These are phyloP conservation scores for Pseudonaja textilis DNA, from an alignment of 2,113 vertebrate genomes.

Conservation along the genomic window DNA sequence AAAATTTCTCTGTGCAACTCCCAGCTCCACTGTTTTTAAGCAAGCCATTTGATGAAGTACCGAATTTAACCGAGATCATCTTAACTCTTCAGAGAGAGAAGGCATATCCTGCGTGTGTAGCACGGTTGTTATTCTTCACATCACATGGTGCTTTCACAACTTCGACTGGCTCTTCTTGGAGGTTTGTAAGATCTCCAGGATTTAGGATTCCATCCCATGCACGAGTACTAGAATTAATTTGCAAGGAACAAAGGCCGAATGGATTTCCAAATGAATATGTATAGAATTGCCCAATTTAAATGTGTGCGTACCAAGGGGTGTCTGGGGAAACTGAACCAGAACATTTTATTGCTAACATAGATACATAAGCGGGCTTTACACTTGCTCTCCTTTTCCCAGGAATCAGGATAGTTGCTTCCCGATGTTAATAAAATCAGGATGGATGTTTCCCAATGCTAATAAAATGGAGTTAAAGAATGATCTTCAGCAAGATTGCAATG, in stretches of 20 bases:
- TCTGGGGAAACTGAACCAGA: not conserved
- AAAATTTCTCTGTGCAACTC: slow-evolving; percentile 48
- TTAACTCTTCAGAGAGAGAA: slow-evolving; percentile 33
- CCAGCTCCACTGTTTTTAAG: slow-evolving; percentile 17
- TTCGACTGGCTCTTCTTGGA: not conserved
- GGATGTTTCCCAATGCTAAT: not conserved
- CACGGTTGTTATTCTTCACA: not conserved
- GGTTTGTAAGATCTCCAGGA: not conserved
- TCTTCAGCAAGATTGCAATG: not conserved
- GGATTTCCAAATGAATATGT: not conserved
- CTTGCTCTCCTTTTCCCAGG: not conserved
- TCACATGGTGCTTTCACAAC: not conserved
- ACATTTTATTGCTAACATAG: not conserved
- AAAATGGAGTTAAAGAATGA: not conserved
- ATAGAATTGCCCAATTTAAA: not conserved
- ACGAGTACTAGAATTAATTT: not conserved
- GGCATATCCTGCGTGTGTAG: not conserved
- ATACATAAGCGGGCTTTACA: not conserved
- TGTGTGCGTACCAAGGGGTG: not conserved
- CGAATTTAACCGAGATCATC: slow-evolving; percentile 47
- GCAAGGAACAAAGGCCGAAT: not conserved
- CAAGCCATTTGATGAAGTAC: slow-evolving; percentile 56
- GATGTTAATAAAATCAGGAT: not conserved
- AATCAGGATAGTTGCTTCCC: not conserved
- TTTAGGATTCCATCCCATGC: not conserved